Percentiles rank a stretch among this genome's conserved stretches.
phyloP scores from a whole-genome alignment of 2,113 vertebrate genomes.

The Ictalurus punctatus region DNA sequence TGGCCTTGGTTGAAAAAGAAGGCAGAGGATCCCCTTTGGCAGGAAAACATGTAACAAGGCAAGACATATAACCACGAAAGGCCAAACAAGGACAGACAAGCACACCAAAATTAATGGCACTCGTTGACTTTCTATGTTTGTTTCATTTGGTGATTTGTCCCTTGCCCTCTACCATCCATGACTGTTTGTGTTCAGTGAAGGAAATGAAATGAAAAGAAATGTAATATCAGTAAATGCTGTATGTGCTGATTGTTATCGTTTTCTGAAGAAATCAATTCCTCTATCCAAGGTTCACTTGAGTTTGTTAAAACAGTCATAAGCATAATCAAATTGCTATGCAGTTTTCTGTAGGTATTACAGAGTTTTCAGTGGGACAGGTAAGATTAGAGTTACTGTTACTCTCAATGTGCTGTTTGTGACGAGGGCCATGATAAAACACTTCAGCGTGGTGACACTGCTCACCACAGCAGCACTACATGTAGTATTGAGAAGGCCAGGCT shows the following conservation, averaged over 20 bases:
- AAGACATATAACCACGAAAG: constrained; percentile 33
- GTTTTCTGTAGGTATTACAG: neutral
- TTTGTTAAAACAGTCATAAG: neutral
- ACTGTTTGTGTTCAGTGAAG: constrained; percentile 28
- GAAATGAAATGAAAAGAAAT: neutral
- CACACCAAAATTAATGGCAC: constrained; percentile 66
- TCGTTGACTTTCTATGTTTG: constrained; percentile 47
- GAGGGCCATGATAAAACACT: neutral
- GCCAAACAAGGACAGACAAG: constrained; percentile 49
- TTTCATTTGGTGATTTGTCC: constrained; percentile 53
- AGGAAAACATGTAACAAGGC: constrained; percentile 18
- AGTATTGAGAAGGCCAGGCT: neutral
- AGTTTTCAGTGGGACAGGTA: neutral
- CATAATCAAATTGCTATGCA: neutral
- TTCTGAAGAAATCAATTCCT: constrained; percentile 14
- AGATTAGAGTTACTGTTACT: neutral
- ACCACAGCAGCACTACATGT: neutral
- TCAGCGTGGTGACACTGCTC: neutral
- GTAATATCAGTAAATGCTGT: constrained; percentile 31
- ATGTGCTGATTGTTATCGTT: neutral
- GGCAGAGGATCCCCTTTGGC: constrained; percentile 33
- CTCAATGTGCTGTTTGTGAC: neutral
- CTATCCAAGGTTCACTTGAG: neutral
- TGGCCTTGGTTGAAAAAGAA: neutral
- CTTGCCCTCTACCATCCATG: constrained; percentile 4